A percentile compares a stretch with the other conserved stretches of the same genome.
Evolutionary conservation across 2,113 vertebrate species (phyloP).

Genomic region (Mellivora capensis): DNA sequence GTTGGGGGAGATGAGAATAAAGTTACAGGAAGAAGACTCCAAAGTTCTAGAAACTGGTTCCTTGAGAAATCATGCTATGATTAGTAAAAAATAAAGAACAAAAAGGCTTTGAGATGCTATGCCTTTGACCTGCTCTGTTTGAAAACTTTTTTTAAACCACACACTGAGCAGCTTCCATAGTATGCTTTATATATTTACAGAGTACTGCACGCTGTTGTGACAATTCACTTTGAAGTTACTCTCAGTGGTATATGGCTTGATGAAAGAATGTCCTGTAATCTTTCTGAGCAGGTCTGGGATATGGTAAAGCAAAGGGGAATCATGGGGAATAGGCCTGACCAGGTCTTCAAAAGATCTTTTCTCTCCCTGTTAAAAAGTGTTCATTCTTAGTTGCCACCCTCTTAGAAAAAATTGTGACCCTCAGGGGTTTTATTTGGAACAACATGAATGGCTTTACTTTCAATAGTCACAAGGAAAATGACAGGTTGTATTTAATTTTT

Average conservation of each 20-base stretch:
- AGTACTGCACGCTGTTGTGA: conserved; percentile 27
- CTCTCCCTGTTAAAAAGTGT: conserved; percentile 50
- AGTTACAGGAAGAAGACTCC: not conserved
- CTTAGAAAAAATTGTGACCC: conserved; percentile 38
- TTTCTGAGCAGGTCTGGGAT: conserved; percentile 2
- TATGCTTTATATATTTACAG: conserved; percentile 55
- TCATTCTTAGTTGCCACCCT: conserved; percentile 55
- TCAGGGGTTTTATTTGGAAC: conserved; percentile 69
- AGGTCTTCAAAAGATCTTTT: conserved; percentile 73
- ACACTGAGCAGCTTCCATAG: conserved; percentile 31
- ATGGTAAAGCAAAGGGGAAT: conserved; percentile 45
- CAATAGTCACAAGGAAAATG: conserved; percentile 72
- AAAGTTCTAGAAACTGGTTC: not conserved
- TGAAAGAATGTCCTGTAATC: conserved; percentile 69
- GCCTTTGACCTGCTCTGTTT: conserved; percentile 32
- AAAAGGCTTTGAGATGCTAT: conserved; percentile 47
- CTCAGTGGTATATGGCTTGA: not conserved
- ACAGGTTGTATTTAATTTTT: conserved; percentile 74
- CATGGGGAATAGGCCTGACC: conserved; percentile 8
- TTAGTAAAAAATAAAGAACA: conserved; percentile 24
- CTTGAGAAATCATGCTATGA: not conserved
- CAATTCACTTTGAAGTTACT: conserved; percentile 72
- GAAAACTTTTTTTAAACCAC: conserved; percentile 21
- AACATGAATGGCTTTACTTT: conserved; percentile 68
- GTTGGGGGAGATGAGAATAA: not conserved